Evolutionary conservation across 1,140 invertebrate species (phyloP).

Genomic region (Trichogramma pretiosum): DNA sequence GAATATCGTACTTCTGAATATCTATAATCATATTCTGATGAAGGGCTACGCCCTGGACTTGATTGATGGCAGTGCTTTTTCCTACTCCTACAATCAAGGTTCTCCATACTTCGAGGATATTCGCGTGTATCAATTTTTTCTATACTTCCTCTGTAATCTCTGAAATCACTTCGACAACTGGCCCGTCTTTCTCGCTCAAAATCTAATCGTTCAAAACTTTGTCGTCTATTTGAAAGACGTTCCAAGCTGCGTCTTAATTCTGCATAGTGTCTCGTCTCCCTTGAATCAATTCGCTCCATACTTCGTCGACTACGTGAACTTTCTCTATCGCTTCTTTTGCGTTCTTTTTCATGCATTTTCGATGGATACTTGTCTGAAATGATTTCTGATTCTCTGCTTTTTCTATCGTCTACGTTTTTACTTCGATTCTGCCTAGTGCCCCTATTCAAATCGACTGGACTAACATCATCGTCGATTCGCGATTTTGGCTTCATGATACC

Average conservation of each 20-base stretch:
- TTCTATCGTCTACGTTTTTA: slow-evolving; percentile 38
- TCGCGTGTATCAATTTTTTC: slow-evolving; percentile 34
- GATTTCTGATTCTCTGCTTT: slow-evolving; percentile 23
- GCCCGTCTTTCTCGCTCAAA: slow-evolving; percentile 18
- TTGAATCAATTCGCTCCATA: slow-evolving; percentile 31
- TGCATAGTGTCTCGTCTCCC: slow-evolving; percentile 28
- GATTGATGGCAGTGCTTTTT: slow-evolving; percentile 21
- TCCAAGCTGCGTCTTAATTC: slow-evolving; percentile 37
- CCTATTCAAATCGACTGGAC: slow-evolving; percentile 30
- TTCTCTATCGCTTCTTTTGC: slow-evolving; percentile 32
- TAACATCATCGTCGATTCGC: slow-evolving; percentile 39
- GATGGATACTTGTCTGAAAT: slow-evolving; percentile 25
- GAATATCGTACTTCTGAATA: slow-evolving; percentile 4
- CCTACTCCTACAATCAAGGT: slow-evolving; percentile 23
- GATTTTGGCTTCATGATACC: slow-evolving; percentile 44
- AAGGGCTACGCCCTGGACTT: slow-evolving; percentile 13
- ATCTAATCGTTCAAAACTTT: slow-evolving; percentile 29
- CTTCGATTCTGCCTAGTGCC: slow-evolving; percentile 29
- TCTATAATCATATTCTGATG: slow-evolving; percentile 6
- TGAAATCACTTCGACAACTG: slow-evolving; percentile 18
- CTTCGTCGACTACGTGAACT: slow-evolving; percentile 29
- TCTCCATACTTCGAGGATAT: slow-evolving; percentile 28
- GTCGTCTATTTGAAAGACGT: slow-evolving; percentile 28
- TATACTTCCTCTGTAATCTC: slow-evolving; percentile 22
- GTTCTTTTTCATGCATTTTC: slow-evolving; percentile 34